A percentile compares a stretch with the other conserved stretches of the same genome.
phyloP scores from a whole-genome alignment of 2,113 vertebrate species.

The Takifugu flavidus region DNA sequence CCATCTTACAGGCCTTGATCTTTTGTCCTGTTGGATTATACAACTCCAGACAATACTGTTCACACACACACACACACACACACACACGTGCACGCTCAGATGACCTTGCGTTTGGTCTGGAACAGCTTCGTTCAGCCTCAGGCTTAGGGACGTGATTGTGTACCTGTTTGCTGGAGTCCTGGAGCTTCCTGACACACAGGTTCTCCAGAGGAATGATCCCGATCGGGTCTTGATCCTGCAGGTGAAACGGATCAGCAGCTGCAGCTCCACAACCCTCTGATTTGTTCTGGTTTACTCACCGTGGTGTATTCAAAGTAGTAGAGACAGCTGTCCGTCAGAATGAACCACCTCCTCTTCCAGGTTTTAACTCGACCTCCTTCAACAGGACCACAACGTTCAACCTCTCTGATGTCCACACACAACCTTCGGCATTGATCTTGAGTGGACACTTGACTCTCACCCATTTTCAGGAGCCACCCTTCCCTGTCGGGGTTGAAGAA shows the following conservation, averaged over 20 bases:
- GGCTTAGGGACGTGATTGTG: constrained; percentile 5
- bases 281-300: constrained; percentile 32
- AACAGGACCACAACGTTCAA: background rate
- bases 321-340: constrained; percentile 77
- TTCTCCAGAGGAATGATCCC: constrained; percentile 96
- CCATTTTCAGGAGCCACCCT: constrained; percentile 94
- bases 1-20: constrained; percentile 94
- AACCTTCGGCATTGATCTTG: background rate
- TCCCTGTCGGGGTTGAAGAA: constrained; percentile 94
- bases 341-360: constrained; percentile 81
- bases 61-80: constrained; percentile 43
- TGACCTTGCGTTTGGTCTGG: background rate
- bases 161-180: constrained; percentile 86
- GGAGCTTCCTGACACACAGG: constrained; percentile 75
- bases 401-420: no score
- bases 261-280: background rate
- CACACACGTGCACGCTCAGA: constrained; percentile 1
- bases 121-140: background rate
- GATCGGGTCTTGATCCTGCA: constrained; percentile 90
- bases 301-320: constrained; percentile 78
- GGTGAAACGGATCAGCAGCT: background rate
- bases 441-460: constrained; percentile 62
- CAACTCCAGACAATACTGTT: constrained; percentile 89
- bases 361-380: constrained; percentile 76
- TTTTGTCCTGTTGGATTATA: constrained; percentile 84